Conservation (phyloP, 1,140 invertebrate genomes). For the Drosophila watanabei region DNA sequence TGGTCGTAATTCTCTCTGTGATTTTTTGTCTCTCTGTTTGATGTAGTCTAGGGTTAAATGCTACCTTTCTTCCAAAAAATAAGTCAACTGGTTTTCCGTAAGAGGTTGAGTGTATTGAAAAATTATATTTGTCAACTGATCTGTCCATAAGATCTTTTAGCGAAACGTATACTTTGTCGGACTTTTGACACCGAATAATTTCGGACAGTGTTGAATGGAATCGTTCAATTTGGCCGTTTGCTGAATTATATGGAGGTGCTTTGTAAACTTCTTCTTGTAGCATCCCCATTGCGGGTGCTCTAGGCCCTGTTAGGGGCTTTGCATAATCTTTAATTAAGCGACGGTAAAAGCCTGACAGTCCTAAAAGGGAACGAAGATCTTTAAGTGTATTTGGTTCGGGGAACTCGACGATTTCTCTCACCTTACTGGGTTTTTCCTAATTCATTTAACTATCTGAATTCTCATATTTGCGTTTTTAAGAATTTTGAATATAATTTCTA, state of each 20-base stretch:
- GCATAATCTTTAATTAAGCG: constrained; percentile 1
- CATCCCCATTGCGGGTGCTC: constrained; percentile 8
- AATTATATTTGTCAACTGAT: constrained; percentile 8
- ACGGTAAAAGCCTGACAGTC: no score
- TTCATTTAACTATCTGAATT: no score
- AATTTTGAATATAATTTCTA: no score
- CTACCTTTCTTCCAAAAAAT: background rate
- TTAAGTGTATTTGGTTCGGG: no score
- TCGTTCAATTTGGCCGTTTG: no score
- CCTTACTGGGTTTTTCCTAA: no score
- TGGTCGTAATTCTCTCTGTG: no score
- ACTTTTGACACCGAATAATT: background rate
- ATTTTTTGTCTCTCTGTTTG: background rate
- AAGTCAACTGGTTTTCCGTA: background rate
- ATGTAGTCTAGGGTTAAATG: background rate
- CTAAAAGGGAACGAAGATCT: no score
- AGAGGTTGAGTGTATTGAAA: background rate
- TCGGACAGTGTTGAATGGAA: background rate
- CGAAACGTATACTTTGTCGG: background rate
- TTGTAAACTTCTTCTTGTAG: constrained; percentile 22
- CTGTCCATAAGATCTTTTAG: constrained; percentile 1
- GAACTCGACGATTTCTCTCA: no score
- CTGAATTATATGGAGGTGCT: constrained; percentile 10
- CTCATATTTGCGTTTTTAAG: no score
- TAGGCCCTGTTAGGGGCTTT: no score